phyloP scores from a whole-genome alignment of 2,888 invertebrate genomes.

The Drosophila neotestacea region DNA sequence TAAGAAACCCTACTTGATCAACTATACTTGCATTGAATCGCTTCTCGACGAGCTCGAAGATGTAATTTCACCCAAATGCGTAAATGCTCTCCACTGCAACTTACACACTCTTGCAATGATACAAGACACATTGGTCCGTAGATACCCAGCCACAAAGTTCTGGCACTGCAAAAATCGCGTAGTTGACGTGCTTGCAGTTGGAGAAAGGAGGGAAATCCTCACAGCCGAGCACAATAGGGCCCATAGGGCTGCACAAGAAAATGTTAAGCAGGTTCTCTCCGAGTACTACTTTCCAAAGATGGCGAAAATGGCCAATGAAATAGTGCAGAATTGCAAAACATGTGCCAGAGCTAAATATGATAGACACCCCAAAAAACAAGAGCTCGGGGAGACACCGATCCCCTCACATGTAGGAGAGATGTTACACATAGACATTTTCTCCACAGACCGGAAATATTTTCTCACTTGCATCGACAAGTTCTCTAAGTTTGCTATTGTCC shows the following conservation, averaged over 20 bases:
- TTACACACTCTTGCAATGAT: constrained; percentile 18
- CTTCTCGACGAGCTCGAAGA: constrained; percentile 7
- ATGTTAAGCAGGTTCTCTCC: constrained; percentile 19
- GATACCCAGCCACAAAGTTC: constrained; percentile 11
- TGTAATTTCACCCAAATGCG: constrained; percentile 8
- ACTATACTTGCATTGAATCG: neutral
- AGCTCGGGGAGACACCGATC: constrained; percentile 15
- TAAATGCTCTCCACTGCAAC: constrained; percentile 19
- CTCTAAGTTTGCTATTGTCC: neutral
- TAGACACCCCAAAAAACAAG: constrained; percentile 3
- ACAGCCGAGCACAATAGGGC: constrained; percentile 18
- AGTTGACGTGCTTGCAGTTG: constrained; percentile 3
- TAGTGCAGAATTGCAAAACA: neutral
- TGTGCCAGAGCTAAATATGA: too few relatives aligned
- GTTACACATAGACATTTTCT: constrained; percentile 4
- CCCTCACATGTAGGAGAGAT: constrained; percentile 20
- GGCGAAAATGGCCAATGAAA: constrained; percentile 15
- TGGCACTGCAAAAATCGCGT: constrained; percentile 18
- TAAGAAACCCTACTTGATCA: constrained; percentile 4
- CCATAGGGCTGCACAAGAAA: constrained; percentile 18
- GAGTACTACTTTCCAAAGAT: constrained; percentile 24
- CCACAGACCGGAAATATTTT: too few relatives aligned
- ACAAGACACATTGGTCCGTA: constrained; percentile 18
- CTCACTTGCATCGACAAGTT: constrained; percentile 4
- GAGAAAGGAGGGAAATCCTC: constrained; percentile 14